Conservation (phyloP, 1,140 invertebrate species). For the Myzus persicae region DNA sequence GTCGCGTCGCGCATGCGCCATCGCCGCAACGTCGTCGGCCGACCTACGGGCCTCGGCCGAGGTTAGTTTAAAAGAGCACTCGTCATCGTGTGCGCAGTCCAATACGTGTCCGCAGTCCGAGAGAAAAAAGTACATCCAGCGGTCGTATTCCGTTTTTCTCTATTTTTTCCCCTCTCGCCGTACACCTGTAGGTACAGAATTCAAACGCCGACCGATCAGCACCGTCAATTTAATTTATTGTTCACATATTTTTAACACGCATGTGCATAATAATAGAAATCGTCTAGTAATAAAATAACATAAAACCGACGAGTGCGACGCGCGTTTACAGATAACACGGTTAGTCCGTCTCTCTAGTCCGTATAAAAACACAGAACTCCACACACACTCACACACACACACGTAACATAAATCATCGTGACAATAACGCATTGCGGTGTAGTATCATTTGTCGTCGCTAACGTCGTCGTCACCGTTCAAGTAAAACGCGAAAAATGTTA, state of each 20-base stretch:
- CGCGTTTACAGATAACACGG: conserved; percentile 52
- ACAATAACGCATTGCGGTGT: conserved; percentile 19
- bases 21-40: conserved; percentile 4
- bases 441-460: background rate
- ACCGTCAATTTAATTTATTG: background rate
- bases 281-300: background rate
- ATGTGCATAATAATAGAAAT: conserved; percentile 1
- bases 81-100: conserved; percentile 56
- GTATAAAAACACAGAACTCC: background rate
- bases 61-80: conserved; percentile 59
- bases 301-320: conserved; percentile 50
- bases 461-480: background rate
- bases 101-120: conserved; percentile 54
- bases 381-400: background rate
- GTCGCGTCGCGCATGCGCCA: conserved; percentile 26
- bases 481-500: conserved; percentile 29
- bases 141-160: background rate
- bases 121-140: conserved; percentile 10
- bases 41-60: conserved; percentile 54
- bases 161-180: conserved; percentile 14
- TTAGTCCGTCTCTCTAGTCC: background rate
- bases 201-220: background rate
- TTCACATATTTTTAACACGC: background rate
- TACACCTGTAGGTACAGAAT: background rate
- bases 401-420: conserved; percentile 7